Evolutionary conservation across 1,140 invertebrate genomes (phyloP).

Genomic region (Bombus fervidus): DNA sequence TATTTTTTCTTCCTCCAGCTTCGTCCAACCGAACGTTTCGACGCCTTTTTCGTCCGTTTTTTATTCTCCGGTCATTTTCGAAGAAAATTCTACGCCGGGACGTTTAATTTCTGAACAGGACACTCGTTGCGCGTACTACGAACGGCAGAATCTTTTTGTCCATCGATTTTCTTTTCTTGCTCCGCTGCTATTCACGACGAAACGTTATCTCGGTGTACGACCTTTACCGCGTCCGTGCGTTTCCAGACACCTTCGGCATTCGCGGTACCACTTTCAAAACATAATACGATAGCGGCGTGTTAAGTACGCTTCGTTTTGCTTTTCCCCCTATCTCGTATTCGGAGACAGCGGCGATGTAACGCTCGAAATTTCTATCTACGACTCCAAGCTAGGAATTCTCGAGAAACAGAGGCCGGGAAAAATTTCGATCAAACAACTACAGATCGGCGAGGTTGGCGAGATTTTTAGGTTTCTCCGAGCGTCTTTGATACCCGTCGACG

Average conservation of each 20-base stretch:
- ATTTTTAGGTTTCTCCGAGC: no score
- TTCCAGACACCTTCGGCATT: slow-evolving; percentile 36
- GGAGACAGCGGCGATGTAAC: background rate
- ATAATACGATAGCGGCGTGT: slow-evolving; percentile 55
- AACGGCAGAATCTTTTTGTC: slow-evolving; percentile 38
- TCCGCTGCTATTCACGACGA: slow-evolving; percentile 38
- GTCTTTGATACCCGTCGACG: background rate
- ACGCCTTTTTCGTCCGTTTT: no score
- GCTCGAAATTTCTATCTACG: background rate
- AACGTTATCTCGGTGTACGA: slow-evolving; percentile 44
- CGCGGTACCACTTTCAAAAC: slow-evolving; percentile 43
- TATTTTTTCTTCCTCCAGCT: no score
- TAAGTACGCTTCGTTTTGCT: slow-evolving; percentile 30
- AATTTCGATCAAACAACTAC: background rate
- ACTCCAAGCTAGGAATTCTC: background rate
- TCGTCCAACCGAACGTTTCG: background rate
- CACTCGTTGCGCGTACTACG: background rate
- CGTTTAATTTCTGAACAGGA: slow-evolving; percentile 6
- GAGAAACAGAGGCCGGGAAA: background rate
- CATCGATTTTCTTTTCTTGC: slow-evolving; percentile 32
- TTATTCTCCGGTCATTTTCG: background rate
- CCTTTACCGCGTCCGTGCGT: slow-evolving; percentile 20
- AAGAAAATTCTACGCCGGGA: background rate
- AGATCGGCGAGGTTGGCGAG: background rate
- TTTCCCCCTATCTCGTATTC: background rate